Percentiles rank a stretch among this genome's conserved stretches.
Evolutionary conservation across 2,797 vertebrate species (phyloP).

Genomic region (Borostomias antarcticus): DNA sequence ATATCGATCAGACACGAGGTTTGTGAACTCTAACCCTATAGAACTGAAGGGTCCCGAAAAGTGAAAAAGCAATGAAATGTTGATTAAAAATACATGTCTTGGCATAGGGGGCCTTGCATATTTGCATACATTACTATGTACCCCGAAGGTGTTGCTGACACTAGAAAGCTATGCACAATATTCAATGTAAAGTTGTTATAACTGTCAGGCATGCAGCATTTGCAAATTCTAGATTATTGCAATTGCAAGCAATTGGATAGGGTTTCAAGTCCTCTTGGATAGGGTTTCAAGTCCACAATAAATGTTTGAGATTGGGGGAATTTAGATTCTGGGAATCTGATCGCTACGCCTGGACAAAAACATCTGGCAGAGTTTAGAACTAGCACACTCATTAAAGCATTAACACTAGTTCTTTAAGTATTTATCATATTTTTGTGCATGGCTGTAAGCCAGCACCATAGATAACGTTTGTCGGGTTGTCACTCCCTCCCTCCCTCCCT

Average conservation of each 20-base stretch:
- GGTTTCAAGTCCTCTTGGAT: neutral
- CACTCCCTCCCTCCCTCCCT: no score
- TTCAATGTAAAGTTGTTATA: slow-evolving; percentile 10
- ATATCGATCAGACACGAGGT: neutral
- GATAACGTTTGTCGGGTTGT: no score
- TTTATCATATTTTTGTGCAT: no score
- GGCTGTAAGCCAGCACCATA: no score
- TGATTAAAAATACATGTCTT: slow-evolving; percentile 54
- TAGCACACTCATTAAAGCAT: no score
- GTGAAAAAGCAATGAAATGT: slow-evolving; percentile 21
- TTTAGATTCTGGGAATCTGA: neutral
- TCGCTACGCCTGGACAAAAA: no score
- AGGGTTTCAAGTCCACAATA: neutral
- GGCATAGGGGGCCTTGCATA: slow-evolving; percentile 19
- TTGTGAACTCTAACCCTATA: no score
- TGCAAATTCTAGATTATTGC: slow-evolving; percentile 16
- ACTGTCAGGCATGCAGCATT: slow-evolving; percentile 37
- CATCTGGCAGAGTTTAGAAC: no score
- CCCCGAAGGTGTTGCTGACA: slow-evolving; percentile 33
- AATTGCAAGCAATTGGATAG: no score
- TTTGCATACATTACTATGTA: slow-evolving; percentile 44
- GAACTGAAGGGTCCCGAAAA: no score
- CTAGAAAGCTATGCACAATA: slow-evolving; percentile 34
- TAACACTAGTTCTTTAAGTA: no score
- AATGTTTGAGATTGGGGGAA: neutral